Evolutionary conservation across 1,140 invertebrate species (phyloP).

Genomic region (Wasmannia auropunctata): DNA sequence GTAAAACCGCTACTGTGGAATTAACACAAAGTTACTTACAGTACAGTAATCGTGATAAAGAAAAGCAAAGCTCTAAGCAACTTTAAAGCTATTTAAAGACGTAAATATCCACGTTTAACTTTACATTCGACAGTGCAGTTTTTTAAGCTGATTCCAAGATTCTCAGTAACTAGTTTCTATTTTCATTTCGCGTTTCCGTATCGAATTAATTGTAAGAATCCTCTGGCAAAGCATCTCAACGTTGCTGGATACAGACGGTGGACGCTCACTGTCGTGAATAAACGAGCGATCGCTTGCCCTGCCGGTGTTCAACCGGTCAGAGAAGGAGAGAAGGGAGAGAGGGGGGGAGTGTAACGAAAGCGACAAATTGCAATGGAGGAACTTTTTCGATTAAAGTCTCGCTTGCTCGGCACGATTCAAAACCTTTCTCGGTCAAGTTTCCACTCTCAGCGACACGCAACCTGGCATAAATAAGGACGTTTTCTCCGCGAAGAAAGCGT

Average conservation of each 20-base stretch:
- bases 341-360: too few species aligned
- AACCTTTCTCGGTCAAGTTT: conserved; percentile 48
- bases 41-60: neutral
- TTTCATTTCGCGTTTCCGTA: neutral
- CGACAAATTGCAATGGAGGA: conserved; percentile 77
- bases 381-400: conserved; percentile 82
- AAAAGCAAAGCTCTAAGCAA: neutral
- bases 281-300: conserved; percentile 60
- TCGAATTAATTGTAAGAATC: conserved; percentile 27
- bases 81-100: neutral
- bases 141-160: conserved; percentile 4
- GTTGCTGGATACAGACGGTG: neutral
- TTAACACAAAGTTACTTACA: neutral
- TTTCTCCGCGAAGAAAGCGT: neutral
- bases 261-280: conserved; percentile 55
- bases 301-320: conserved; percentile 11
- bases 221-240: neutral
- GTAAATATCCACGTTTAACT: conserved; percentile 9
- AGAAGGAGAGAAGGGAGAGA: too few species aligned
- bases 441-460: conserved; percentile 13
- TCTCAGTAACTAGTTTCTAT: neutral
- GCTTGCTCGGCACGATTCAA: conserved; percentile 45
- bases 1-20: neutral
- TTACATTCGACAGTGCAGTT: neutral
- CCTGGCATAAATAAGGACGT: conserved; percentile 36